Base-by-base conservation (phyloP, 2,797 vertebrate species). In the Okamejei kenojei region DNA sequence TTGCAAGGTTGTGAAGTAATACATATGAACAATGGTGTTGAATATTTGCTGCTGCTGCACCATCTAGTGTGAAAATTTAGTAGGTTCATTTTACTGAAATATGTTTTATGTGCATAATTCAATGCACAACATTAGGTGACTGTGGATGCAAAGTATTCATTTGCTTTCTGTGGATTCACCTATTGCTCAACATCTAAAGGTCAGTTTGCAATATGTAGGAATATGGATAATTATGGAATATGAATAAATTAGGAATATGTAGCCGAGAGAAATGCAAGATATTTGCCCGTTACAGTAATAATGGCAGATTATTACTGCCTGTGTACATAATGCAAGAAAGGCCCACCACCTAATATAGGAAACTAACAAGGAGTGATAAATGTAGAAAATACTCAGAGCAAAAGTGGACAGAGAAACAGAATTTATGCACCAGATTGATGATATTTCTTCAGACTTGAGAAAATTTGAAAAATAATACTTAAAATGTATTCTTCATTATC, bases 21-120 rank as follows among this genome's bases (percentile, higher is more conserved):
- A 23, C 23, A 29, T 23, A 58, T 76, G 10, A 74, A 76, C 45
- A 91, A 76, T 54, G 17, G 54, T 76, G 1, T 68, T 54, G 73
- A 21, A 92, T 26, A 17, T 92, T 92, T 74, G 26, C 71, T 92
- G 10, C 54, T 90, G n/a, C 71, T 92, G 68, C 73, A 76, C 90
- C 90, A 92, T 54, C 71, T 92, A 76, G 90, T 15, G 71, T 76
- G 11, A 23, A 9, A n/a, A 74, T 35, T 74, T 45, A 54, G 35
- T 21, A 74, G 38, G 68, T 54, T 29, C 35, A 45, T n/a, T 73
- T 86, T 11, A 5, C 0, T 63, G 54, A 6, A 26, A 26, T 82
- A 23, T 58, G 54, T 58, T 58, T 54, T 9, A 58, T 82, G 23
- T 82, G 23, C 7, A 23, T 21, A 58, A 58, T 61, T 9, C 29